phyloP scores from a whole-genome alignment of 2,113 vertebrate genomes.

The Corydoras sp. region DNA sequence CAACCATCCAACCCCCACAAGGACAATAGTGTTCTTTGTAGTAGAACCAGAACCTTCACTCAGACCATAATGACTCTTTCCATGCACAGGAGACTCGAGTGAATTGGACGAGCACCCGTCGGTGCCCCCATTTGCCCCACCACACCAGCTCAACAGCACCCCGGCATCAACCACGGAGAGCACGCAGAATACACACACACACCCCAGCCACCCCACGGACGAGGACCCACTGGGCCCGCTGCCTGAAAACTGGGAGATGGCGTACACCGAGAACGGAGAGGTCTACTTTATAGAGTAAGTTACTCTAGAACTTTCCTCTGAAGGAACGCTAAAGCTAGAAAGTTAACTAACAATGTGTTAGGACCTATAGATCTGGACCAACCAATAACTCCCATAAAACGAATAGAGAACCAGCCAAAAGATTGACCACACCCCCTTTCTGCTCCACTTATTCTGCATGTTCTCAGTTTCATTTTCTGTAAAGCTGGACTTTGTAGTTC shows the following conservation, averaged over 20 bases:
- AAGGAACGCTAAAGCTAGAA: too few species aligned
- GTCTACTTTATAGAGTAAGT: constrained; percentile 99
- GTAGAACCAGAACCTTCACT: too few species aligned
- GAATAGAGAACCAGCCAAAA: too few species aligned
- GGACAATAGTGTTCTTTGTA: background rate
- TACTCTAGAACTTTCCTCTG: too few species aligned
- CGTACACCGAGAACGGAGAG: constrained; percentile 98
- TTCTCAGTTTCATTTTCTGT: too few species aligned
- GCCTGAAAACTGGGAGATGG: constrained; percentile 99
- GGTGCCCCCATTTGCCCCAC: constrained; percentile 57
- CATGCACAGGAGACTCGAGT: constrained; percentile 80
- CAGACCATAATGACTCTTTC: too few species aligned
- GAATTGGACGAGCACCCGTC: constrained; percentile 82
- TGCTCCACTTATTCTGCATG: too few species aligned
- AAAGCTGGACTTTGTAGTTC: too few species aligned
- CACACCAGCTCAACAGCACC: constrained; percentile 63
- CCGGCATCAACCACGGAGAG: constrained; percentile 90
- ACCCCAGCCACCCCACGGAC: constrained; percentile 85
- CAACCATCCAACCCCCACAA: constrained; percentile 1
- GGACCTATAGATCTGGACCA: too few species aligned
- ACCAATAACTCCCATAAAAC: too few species aligned
- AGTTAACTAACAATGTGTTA: too few species aligned
- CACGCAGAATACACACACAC: constrained; percentile 87
- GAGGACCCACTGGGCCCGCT: constrained; percentile 93
- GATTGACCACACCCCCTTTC: too few species aligned